Conservation (phyloP, 2,888 invertebrate species). For the Latheticus oryzae region DNA sequence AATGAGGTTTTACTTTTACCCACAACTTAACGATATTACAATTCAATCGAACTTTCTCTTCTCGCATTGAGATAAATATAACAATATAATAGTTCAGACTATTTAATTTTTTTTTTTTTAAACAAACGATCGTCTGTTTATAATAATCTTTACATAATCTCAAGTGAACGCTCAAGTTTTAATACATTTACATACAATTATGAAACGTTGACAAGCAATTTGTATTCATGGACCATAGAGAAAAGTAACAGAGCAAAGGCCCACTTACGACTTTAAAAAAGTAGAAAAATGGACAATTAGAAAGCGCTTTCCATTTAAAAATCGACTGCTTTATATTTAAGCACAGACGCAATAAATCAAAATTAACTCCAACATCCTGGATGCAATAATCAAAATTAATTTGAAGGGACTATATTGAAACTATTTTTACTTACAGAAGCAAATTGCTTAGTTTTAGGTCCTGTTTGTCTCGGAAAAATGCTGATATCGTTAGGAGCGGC, state of each 20-base stretch:
- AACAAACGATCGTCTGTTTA: constrained; percentile 20
- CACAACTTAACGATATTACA: constrained; percentile 5
- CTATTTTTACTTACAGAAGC: constrained; percentile 49
- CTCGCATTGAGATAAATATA: constrained; percentile 19
- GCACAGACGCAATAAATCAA: constrained; percentile 14
- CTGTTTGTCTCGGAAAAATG: constrained; percentile 40
- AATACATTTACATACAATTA: constrained; percentile 36
- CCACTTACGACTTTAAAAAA: constrained; percentile 4
- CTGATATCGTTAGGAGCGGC: constrained; percentile 55
- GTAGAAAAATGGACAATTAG: constrained; percentile 6
- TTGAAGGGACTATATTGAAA: constrained; percentile 1
- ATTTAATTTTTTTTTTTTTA: too few species aligned
- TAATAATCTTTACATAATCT: constrained; percentile 35
- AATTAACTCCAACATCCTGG: constrained; percentile 24
- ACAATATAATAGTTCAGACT: constrained; percentile 18
- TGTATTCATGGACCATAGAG: constrained; percentile 25
- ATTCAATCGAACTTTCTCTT: constrained; percentile 27
- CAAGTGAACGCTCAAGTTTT: constrained; percentile 31
- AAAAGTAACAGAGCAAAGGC: constrained; percentile 13
- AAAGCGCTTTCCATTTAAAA: constrained; percentile 10
- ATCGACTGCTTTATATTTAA: background rate
- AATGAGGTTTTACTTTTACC: constrained; percentile 33
- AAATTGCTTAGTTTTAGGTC: constrained; percentile 39
- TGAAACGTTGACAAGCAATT: constrained; percentile 34
- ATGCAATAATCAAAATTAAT: constrained; percentile 19